Evolutionary conservation across 1,140 invertebrate species (phyloP).

Genomic region (Ceratina australensis): DNA sequence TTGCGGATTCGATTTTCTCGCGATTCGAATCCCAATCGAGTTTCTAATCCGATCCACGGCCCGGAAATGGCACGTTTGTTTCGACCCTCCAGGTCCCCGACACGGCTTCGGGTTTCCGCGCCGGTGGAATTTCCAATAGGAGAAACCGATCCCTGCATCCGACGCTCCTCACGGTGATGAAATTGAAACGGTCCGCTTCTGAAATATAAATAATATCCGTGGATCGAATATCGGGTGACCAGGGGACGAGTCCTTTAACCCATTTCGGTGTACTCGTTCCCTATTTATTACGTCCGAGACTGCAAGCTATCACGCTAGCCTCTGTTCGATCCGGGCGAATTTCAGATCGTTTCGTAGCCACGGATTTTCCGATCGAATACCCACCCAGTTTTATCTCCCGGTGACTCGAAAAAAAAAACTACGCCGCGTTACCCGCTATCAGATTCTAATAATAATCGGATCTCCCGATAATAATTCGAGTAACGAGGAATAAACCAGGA

Average conservation of each 20-base stretch:
- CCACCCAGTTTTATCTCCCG: too few species aligned
- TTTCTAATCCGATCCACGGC: constrained; percentile 28
- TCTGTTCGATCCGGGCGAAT: too few species aligned
- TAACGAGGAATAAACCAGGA: too few species aligned
- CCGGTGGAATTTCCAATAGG: constrained; percentile 11
- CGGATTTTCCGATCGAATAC: too few species aligned
- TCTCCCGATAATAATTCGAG: too few species aligned
- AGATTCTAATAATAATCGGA: too few species aligned
- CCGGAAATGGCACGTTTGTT: background rate
- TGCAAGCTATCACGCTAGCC: too few species aligned
- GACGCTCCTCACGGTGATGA: constrained; percentile 12
- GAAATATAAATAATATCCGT: constrained; percentile 36
- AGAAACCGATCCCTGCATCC: background rate
- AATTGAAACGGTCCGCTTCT: constrained; percentile 16
- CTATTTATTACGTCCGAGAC: background rate
- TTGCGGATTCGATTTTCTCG: constrained; percentile 31
- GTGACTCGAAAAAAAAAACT: too few species aligned
- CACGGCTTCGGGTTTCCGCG: background rate
- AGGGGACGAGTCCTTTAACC: background rate
- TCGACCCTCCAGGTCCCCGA: background rate
- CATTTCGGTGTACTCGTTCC: background rate
- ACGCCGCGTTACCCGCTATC: too few species aligned
- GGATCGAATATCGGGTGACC: constrained; percentile 12
- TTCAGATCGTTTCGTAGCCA: too few species aligned
- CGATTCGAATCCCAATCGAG: constrained; percentile 31